These are phyloP conservation scores for Cryptocephalus moraei DNA, from an alignment of 2,888 invertebrate species.

Conservation along the genomic window DNA sequence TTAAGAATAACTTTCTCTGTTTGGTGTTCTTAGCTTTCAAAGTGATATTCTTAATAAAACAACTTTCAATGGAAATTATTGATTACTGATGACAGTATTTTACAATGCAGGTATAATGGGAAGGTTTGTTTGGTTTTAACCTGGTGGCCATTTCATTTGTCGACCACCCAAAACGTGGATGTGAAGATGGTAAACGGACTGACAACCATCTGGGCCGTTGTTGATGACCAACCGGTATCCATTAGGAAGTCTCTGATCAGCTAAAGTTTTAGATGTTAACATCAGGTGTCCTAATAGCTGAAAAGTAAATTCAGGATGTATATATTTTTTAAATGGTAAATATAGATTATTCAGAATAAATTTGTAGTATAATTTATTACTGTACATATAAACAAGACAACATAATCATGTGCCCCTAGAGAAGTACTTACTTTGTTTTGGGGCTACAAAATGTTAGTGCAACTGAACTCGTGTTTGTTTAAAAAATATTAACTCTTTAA, in stretches of 20 bases:
- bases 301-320: slow-evolving; percentile 7
- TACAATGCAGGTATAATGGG: neutral
- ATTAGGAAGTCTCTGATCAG: slow-evolving; percentile 48
- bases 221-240: slow-evolving; percentile 72
- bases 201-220: slow-evolving; percentile 71
- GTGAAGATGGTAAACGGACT: slow-evolving; percentile 76
- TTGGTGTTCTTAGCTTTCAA: too few species aligned
- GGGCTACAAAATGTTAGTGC: too few species aligned
- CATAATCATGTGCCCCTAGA: too few species aligned
- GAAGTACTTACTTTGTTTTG: too few species aligned
- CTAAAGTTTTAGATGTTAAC: slow-evolving; percentile 56
- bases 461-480: too few species aligned
- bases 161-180: slow-evolving; percentile 73
- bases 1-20: too few species aligned
- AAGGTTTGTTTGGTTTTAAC: slow-evolving; percentile 19
- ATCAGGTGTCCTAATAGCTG: slow-evolving; percentile 66
- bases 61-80: too few species aligned
- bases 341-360: neutral
- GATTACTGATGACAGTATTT: too few species aligned
- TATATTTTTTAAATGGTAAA: neutral
- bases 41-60: too few species aligned
- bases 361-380: neutral
- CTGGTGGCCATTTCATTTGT: slow-evolving; percentile 49
- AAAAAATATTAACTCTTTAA: too few species aligned
- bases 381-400: too few species aligned